Percentiles rank a stretch among this genome's conserved stretches.
These are phyloP conservation scores for Drosophila seguyi DNA, from an alignment of 1,140 invertebrate genomes.

Conservation along the genomic window DNA sequence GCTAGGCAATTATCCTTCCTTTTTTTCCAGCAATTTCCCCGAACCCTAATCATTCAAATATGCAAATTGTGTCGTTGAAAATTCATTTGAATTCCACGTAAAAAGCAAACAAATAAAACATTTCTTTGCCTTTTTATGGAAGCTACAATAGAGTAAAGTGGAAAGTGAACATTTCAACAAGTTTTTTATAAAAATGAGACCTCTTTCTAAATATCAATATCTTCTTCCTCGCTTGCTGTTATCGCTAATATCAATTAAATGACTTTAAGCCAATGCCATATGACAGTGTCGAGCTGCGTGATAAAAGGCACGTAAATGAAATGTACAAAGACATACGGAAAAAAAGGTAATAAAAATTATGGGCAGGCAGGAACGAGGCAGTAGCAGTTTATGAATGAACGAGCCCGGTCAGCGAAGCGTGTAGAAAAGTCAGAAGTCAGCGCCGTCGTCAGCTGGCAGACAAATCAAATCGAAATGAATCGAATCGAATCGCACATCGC, in stretches of 20 bases:
- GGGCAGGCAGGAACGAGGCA: constrained; percentile 10
- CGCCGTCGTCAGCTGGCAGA: constrained; percentile 44
- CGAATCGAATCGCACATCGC: constrained; percentile 24
- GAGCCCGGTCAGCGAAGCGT: constrained; percentile 50
- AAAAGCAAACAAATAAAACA: background rate
- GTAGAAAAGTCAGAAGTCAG: constrained; percentile 34
- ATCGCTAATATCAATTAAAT: constrained; percentile 60
- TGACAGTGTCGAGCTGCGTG: constrained; percentile 33
- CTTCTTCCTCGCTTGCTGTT: constrained; percentile 1
- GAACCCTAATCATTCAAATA: background rate
- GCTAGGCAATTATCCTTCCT: background rate
- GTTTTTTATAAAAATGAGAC: background rate
- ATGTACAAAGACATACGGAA: constrained; percentile 19
- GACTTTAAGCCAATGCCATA: constrained; percentile 53
- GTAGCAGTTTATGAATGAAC: constrained; percentile 67
- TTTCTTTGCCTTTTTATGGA: background rate
- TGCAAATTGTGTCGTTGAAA: constrained; percentile 1
- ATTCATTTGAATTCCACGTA: constrained; percentile 1
- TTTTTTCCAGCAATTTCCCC: background rate
- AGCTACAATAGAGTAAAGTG: background rate
- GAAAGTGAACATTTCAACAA: background rate
- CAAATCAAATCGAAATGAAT: constrained; percentile 39
- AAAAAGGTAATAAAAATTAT: constrained; percentile 25
- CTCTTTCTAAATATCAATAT: background rate
- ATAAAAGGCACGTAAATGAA: constrained; percentile 64